These are phyloP conservation scores for Lepus europaeus DNA, from an alignment of 2,113 vertebrate species.

Conservation along the genomic window DNA sequence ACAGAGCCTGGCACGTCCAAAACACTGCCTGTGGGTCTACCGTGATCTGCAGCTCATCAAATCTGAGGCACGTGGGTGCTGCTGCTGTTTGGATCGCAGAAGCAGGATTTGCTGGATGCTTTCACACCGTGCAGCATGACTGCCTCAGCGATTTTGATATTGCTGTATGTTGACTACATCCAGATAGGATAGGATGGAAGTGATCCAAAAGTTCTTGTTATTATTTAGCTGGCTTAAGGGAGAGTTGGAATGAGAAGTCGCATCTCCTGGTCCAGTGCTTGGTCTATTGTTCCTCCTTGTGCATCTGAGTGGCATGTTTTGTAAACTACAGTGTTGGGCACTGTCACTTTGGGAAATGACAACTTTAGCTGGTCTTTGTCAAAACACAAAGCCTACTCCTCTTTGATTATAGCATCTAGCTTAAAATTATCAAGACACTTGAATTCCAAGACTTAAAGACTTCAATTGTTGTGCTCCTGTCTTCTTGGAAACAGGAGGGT, in stretches of 20 bases:
- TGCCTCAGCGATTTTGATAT: neutral
- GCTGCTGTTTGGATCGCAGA: neutral
- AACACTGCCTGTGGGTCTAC: neutral
- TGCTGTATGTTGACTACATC: neutral
- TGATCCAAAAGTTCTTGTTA: neutral
- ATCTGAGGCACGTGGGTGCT: neutral
- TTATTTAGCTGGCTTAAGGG: neutral
- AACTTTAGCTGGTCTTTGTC: neutral
- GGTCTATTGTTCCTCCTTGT: neutral
- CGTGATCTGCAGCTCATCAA: neutral
- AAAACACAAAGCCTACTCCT: neutral
- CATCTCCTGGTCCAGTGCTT: neutral
- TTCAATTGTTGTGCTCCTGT: neutral
- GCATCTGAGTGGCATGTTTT: neutral
- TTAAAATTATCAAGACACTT: neutral
- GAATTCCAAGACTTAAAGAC: neutral
- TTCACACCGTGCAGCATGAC: neutral
- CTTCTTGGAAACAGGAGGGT: neutral
- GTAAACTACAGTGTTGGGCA: neutral
- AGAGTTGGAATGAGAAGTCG: neutral
- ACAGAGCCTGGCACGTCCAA: neutral
- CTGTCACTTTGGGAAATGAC: neutral
- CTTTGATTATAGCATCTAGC: neutral
- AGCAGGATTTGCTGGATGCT: neutral
- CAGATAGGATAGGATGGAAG: neutral